Base-by-base conservation (phyloP, 37 sponge, comb jelly and placozoan species). In the Spongilla lacustris region DNA sequence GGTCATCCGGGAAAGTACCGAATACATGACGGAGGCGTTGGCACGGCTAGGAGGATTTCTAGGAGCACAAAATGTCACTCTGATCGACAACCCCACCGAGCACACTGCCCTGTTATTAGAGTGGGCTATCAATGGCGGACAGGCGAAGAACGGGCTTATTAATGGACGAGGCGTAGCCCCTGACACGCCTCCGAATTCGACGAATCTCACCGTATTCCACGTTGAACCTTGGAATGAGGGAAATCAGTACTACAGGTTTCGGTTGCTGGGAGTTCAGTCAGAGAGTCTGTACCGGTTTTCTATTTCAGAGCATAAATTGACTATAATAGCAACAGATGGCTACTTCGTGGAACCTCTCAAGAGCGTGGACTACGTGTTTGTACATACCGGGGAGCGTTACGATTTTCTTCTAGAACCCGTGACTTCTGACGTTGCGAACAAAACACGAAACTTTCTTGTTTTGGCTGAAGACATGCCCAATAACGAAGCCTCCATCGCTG, bases 371-470 rank as follows among this genome's bases (percentile, higher is more conserved):
- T 95, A 77, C 73, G 85, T 95, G 69, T 87, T 95, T 6, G 67
- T 95, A 4, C 96, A 95, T 77, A 81, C 86, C 9, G 96, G 96
- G 36, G 96, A 95, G 66, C 81, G 96, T 6, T 95, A 95, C 36
- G 96, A 95, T 37, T 85, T 95, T 46, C 74, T 95, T 30, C 71
- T 95, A 26, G 37, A 77, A 22, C 77, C 94, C 27, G 21, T 41
- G 34, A 69, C 82, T 24, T 24, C 74, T 72, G 48, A 82, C 30
- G 8, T 30, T 10, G 19, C 34, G 46, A 36, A 31, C 8, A 87
- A 90, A n/a, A 34, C 49, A 23, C 25, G 30, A 10, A 27, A 46
- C n/a, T 78, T 50, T 78, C 27, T 17, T 24, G 24, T n/a, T 19
- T 50, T 78, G 26, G 58, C 24, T 78, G 79, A 33, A 26, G 35